Conservation (phyloP, 2,797 vertebrate genomes). For the Enteromius afrohamiltoni region DNA sequence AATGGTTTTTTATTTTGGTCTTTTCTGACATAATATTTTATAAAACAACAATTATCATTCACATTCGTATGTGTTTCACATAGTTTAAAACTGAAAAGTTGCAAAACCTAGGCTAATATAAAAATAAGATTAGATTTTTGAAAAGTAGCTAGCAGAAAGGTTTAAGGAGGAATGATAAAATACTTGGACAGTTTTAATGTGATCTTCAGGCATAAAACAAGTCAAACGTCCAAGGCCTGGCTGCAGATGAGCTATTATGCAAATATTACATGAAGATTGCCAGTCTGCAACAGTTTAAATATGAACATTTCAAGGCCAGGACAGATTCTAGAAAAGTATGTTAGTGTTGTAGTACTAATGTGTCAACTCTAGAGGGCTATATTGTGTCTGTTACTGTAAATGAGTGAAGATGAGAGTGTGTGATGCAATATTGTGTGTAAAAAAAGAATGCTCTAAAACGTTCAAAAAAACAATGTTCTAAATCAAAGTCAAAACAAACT, state of each 20-base stretch:
- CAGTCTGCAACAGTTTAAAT: not conserved
- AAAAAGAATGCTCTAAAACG: not conserved
- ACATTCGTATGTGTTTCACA: not conserved
- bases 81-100: not conserved
- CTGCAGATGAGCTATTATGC: not conserved
- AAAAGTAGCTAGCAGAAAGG: not conserved
- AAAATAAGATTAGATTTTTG: not conserved
- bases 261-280: not conserved
- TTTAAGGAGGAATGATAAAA: not conserved
- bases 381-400: constrained; percentile 14
- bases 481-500: not conserved
- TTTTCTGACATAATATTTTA: not conserved
- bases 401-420: not conserved
- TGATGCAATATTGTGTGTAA: not conserved
- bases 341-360: not conserved
- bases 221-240: not conserved
- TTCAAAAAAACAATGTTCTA: not conserved
- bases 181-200: not conserved
- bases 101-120: not conserved
- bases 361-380: constrained; percentile 5
- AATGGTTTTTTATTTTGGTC: not conserved
- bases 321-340: not conserved
- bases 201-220: not conserved
- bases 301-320: not conserved
- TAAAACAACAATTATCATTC: not conserved